phyloP scores from a whole-genome alignment of 2,888 invertebrate species.

The Zaprionus bogoriensis region DNA sequence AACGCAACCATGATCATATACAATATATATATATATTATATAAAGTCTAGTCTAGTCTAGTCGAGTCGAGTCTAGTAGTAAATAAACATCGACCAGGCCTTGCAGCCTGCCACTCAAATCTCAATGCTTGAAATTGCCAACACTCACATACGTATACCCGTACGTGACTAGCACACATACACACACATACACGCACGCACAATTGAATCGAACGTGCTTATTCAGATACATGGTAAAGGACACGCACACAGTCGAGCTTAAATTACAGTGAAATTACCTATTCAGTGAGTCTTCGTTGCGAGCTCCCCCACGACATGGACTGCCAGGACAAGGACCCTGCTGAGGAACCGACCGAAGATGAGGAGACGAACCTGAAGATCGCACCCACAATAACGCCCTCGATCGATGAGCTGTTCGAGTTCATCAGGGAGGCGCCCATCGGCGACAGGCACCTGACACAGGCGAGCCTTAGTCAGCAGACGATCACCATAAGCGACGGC shows the following conservation, averaged over 20 bases:
- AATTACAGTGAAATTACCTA: conserved; percentile 5
- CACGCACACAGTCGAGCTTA: conserved; percentile 6
- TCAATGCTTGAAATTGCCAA: background rate
- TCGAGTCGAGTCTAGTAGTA: background rate
- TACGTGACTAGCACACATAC: conserved; percentile 7
- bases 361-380: background rate
- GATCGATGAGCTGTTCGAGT: conserved; percentile 6
- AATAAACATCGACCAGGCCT: conserved; percentile 32
- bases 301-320: conserved; percentile 22
- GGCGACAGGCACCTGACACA: conserved; percentile 4
- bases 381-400: background rate
- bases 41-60: no score
- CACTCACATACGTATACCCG: conserved; percentile 19
- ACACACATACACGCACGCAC: no score
- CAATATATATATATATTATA: no score
- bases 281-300: background rate
- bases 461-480: conserved; percentile 12
- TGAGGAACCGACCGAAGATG: conserved; percentile 9
- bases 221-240: conserved; percentile 18
- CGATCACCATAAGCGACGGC: conserved; percentile 12
- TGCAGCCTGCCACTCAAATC: conserved; percentile 8
- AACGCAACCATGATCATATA: no score
- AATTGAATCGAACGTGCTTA: conserved; percentile 14
- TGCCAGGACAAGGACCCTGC: conserved; percentile 13
- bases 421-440: conserved; percentile 2